These are phyloP conservation scores for Anhinga rufa DNA, from an alignment of 2,113 vertebrate species.

Conservation along the genomic window DNA sequence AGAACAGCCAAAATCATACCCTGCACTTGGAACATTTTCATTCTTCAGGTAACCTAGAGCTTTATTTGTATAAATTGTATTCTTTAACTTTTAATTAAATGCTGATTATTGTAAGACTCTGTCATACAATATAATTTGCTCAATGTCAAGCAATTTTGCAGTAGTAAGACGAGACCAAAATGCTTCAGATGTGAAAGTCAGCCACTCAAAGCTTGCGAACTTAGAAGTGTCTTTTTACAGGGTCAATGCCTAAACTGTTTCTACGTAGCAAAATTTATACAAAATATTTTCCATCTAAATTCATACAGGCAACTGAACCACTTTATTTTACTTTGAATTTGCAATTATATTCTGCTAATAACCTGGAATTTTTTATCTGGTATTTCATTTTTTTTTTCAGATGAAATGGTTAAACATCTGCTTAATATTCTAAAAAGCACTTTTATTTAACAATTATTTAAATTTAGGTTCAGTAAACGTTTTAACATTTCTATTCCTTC, in stretches of 20 bases:
- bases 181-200: background rate
- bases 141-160: background rate
- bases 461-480: background rate
- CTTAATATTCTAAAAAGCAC: background rate
- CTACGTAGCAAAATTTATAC: background rate
- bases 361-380: background rate
- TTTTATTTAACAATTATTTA: background rate
- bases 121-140: background rate
- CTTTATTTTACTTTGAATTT: background rate
- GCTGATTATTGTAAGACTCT: background rate
- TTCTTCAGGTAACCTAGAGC: background rate
- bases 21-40: background rate
- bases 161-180: background rate
- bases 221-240: background rate
- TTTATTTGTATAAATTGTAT: background rate
- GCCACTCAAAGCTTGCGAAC: background rate
- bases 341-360: background rate
- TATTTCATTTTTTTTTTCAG: background rate
- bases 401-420: background rate
- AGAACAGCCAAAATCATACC: background rate
- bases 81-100: background rate
- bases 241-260: background rate
- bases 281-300: background rate
- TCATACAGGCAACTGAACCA: background rate
- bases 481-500: background rate